Base-by-base conservation (phyloP, 2,888 invertebrate genomes). In the Aproaerema taeniolella region DNA sequence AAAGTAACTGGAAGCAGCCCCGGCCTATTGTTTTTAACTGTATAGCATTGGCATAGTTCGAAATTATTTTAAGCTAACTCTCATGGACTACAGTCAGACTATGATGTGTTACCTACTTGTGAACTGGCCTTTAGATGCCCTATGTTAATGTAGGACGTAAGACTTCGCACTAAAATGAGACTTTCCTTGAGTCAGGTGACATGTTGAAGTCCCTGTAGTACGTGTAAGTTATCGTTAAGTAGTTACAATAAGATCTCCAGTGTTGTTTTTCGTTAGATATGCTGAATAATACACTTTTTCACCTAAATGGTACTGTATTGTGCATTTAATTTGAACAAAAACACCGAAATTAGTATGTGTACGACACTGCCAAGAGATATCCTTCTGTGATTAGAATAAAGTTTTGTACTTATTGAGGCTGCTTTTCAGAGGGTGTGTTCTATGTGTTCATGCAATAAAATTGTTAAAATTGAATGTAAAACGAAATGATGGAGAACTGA, bases 241-340 rank as follows among this genome's bases (percentile, higher is more conserved):
- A 63, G 61, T 54, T 59, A 64, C 61, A 56, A 53, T 55, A 58
- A 65, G 63, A 58, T 66, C 59, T 68, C 68, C 70, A 59, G 65
- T 63, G 62, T 58, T 58, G 61, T 59, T 54, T 60, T 54, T 58
- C 51, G 51, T 58, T 56, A 52, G 36, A 16, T 17, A 28, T 11
- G 26, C 24, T 28, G 30, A 11, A 9, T 60, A 60, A 65, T 67
- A 63, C 63, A 66, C 77, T 59, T 59, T 61, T 64, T 67, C 76
- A 67, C 73, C 73, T 65, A 67, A 44, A 43, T 26, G 20, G 42
- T 40, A 39, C 37, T 37, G 50, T 55, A 58, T 62, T 65, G 68
- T 74, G 76, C 75, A 76, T 79, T 76, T 74, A 70, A 69, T 66
- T 65, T 64, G 70, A 77, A 74, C 75, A 73, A 74, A 74, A 65